Conservation (phyloP, 30 jellyfish, hydroid and myxozoan species). For the Clytia hemisphaerica region DNA sequence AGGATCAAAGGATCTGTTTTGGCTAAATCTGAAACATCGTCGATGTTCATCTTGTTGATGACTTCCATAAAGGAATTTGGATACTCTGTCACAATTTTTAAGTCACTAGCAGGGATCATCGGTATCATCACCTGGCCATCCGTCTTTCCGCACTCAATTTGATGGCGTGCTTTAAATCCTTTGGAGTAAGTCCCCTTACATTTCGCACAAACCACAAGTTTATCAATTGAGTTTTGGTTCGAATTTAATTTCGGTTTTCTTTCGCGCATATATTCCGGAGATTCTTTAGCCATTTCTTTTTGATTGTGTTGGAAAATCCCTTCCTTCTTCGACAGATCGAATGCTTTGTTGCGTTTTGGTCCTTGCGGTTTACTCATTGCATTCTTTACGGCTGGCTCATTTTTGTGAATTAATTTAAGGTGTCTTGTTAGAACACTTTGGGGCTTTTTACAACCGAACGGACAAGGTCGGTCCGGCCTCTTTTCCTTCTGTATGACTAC, state of each 20-base stretch:
- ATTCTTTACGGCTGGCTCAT: too few relatives aligned
- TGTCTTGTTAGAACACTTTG: too few relatives aligned
- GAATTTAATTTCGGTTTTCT: too few relatives aligned
- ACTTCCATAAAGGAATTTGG: not conserved
- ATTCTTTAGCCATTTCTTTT: not conserved
- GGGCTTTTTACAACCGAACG: too few relatives aligned
- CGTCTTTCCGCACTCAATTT: not conserved
- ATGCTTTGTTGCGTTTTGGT: too few relatives aligned
- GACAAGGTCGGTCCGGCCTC: too few relatives aligned
- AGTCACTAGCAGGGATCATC: not conserved
- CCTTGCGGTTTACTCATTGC: too few relatives aligned
- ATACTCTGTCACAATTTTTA: not conserved
- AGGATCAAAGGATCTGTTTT: not conserved
- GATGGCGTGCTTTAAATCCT: not conserved
- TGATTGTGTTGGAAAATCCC: not conserved
- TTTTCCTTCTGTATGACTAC: too few relatives aligned
- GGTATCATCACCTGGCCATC: not conserved
- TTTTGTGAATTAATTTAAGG: too few relatives aligned
- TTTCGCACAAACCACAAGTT: not conserved
- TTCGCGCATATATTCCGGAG: not conserved
- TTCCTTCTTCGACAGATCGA: not conserved
- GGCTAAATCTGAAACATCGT: not conserved
- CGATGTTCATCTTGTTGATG: not conserved
- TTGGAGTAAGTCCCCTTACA: not conserved
- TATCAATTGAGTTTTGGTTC: not conserved